Percentiles rank a stretch among this genome's conserved stretches.
Evolutionary conservation across 2,888 invertebrate species (phyloP).

Genomic region (Amphimallon solstitiale): DNA sequence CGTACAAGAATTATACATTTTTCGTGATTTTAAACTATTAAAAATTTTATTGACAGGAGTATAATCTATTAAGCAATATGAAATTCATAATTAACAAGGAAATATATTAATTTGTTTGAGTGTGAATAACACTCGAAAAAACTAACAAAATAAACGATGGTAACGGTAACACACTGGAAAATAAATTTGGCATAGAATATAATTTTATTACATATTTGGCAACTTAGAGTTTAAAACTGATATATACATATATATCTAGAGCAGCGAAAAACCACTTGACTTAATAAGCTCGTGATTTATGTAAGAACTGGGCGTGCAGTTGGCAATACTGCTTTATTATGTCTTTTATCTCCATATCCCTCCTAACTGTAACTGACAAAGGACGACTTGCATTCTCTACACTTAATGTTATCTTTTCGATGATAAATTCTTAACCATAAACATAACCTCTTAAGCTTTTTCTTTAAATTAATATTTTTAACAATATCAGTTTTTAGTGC

Average conservation of each 20-base stretch:
- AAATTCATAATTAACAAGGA: too few species aligned
- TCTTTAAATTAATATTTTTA: too few species aligned
- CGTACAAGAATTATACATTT: too few species aligned
- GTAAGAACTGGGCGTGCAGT: slow-evolving; percentile 60
- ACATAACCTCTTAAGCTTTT: background rate
- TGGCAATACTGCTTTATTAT: slow-evolving; percentile 61
- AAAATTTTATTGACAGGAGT: too few species aligned
- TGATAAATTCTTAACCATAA: slow-evolving; percentile 21
- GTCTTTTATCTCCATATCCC: slow-evolving; percentile 42
- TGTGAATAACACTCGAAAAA: too few species aligned
- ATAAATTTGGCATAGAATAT: background rate
- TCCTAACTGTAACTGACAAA: slow-evolving; percentile 44
- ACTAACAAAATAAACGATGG: too few species aligned
- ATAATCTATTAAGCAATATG: too few species aligned
- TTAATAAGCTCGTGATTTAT: slow-evolving; percentile 63
- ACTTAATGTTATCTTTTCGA: background rate
- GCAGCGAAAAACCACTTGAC: slow-evolving; percentile 57
- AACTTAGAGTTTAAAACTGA: slow-evolving; percentile 9
- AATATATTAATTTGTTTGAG: too few species aligned
- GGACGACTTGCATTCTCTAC: slow-evolving; percentile 19
- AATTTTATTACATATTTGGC: background rate
- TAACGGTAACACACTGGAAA: background rate
- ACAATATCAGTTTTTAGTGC: too few species aligned
- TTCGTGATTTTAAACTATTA: too few species aligned
- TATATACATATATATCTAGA: background rate